Evolutionary conservation across 2,113 vertebrate species (phyloP).

Genomic region (Chrysemys picta): DNA sequence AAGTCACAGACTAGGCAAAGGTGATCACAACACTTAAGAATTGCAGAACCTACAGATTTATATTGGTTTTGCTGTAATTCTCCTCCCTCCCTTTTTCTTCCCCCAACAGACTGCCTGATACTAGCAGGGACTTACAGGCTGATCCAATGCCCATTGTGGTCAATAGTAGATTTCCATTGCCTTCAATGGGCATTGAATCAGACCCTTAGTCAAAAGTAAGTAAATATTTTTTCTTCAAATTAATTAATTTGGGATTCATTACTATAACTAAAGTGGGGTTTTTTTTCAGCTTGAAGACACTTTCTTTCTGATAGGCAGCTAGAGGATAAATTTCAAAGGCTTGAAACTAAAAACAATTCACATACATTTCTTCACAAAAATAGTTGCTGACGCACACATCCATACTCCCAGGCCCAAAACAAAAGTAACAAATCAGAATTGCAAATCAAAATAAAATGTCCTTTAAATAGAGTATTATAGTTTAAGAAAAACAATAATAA

Average conservation of each 20-base stretch:
- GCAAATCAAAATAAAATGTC: slow-evolving; percentile 21
- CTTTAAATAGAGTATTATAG: background rate
- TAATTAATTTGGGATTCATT: background rate
- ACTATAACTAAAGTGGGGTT: background rate
- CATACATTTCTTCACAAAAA: background rate
- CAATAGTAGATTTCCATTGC: background rate
- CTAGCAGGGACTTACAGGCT: background rate
- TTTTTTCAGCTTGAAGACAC: background rate
- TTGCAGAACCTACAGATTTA: background rate
- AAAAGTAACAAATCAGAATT: slow-evolving; percentile 18
- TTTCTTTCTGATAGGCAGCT: background rate
- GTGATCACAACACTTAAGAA: background rate
- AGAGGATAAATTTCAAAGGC: slow-evolving; percentile 19
- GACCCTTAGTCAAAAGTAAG: background rate
- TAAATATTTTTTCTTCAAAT: background rate
- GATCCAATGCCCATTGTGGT: fast-evolving
- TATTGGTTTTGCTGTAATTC: background rate
- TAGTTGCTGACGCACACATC: background rate
- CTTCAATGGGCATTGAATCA: background rate
- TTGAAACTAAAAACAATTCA: background rate
- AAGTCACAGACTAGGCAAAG: background rate
- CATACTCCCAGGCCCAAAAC: background rate
- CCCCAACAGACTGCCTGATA: background rate
- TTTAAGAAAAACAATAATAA: no score
- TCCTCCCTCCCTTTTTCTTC: background rate